Conservation (phyloP, 2,888 invertebrate genomes). For the Lasioglossum vierecki region DNA sequence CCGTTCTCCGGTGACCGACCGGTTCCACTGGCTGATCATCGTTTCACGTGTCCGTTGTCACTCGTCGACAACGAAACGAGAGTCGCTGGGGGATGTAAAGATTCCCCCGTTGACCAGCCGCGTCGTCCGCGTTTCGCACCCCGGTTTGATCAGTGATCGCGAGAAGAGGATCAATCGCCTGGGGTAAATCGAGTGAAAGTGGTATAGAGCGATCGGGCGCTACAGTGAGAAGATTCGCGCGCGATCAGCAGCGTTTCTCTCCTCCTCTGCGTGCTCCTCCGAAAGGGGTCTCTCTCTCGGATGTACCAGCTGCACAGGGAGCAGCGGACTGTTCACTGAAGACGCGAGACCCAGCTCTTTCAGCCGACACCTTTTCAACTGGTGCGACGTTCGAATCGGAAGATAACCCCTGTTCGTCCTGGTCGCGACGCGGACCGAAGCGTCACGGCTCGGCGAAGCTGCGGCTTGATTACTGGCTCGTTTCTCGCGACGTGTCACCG, state of each 20-base stretch:
- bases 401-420: neutral
- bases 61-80: neutral
- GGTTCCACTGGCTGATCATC: neutral
- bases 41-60: neutral
- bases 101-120: neutral
- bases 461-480: slow-evolving; percentile 55
- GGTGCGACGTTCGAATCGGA: neutral
- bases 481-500: slow-evolving; percentile 66
- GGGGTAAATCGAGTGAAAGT: neutral
- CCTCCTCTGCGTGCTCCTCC: neutral
- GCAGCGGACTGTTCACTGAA: neutral
- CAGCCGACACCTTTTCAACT: neutral
- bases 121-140: neutral
- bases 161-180: neutral
- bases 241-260: neutral
- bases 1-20: neutral
- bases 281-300: slow-evolving; percentile 1
- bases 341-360: neutral
- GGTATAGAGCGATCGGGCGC: neutral
- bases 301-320: slow-evolving; percentile 25
- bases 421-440: slow-evolving; percentile 15
- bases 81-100: neutral
- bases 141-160: neutral
- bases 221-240: slow-evolving; percentile 4
- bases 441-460: slow-evolving; percentile 35